Evolutionary conservation across 2,113 vertebrate genomes (phyloP).

Genomic region (Onychorhynchus coronatus): DNA sequence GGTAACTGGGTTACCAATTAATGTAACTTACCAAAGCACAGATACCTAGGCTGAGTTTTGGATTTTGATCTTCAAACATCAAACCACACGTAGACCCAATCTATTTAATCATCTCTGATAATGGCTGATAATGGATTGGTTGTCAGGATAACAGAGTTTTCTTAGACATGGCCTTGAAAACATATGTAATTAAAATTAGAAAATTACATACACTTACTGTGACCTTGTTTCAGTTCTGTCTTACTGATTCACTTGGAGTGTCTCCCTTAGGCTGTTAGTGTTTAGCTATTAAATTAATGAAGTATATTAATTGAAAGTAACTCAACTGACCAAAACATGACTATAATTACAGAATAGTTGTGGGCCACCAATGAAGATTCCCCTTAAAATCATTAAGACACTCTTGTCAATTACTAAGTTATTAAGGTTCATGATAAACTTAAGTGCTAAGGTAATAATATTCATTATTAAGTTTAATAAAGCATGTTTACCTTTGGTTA

Average conservation of each 20-base stretch:
- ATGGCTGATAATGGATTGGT: not conserved
- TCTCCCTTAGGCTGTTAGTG: not conserved
- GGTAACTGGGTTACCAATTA: not conserved
- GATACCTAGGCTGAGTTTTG: not conserved
- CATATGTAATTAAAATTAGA: not conserved
- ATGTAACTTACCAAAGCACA: not conserved
- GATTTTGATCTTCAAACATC: not conserved
- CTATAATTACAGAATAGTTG: not conserved
- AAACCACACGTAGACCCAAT: not conserved
- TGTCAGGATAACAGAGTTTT: not conserved
- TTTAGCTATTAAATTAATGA: constrained; percentile 2
- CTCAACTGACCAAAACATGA: constrained; percentile 16
- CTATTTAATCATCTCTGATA: not conserved
- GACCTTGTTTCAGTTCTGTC: constrained; percentile 3
- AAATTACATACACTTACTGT: not conserved
- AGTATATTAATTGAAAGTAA: constrained; percentile 9
- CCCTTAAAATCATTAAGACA: not conserved
- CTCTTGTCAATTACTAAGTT: not conserved
- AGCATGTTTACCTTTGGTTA: not conserved
- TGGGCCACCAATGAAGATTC: not conserved
- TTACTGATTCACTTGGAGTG: not conserved
- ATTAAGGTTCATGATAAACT: not conserved
- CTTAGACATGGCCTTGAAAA: not conserved
- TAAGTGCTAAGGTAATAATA: not conserved
- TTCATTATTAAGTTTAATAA: not conserved